Evolutionary conservation across 2,113 vertebrate species (phyloP), one percentile per base, ranked within the genome.

Genomic region (Reinhardtius hippoglossoides): DNA sequence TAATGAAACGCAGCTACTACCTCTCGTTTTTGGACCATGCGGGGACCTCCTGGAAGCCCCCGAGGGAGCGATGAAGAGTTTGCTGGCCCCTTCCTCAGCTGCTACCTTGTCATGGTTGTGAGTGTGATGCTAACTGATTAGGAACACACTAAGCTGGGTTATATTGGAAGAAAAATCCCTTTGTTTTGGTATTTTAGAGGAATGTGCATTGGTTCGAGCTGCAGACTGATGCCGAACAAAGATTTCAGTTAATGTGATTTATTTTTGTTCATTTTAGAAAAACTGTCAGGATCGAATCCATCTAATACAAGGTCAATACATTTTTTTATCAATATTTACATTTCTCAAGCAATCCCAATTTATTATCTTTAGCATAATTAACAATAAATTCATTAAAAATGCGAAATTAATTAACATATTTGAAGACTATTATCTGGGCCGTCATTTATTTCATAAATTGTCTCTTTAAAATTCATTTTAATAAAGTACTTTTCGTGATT

Each of bases 1-100:
- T 74, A 85, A 86, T 85, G 57, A 74, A 71, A 73, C 10, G 65
- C 77, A 81, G 76, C 68, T 69, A 85, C 71, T 74, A 76, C 65
- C 26, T 74, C 59, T 71, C 23, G 54, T 87, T 81, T 66, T 63
- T 9, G 3, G 4, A 4, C 46, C 46, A 16, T 10, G 15, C 3
- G 2, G 8, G 12, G 78, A 65, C 75, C 75, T 57, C 65, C 58
- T 64, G 68, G 58, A 77, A 56, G 54, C 21, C 44, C 55, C 9
- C 2, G 35, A 1, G 62, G n/a, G 42, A 70, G 0, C 0, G 6
- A 27, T 55, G 72, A 26, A 76, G 70, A 62, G 20, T 48, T 16
- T 26, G 26, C 35, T 37, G 60, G 4, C 5, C 24, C 24, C 13
- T 37, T 31, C 42, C 2, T 26, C 20, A 16, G 21, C 65, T 54